phyloP scores from a whole-genome alignment of 1,140 invertebrate species.

The Aporrectodea caliginosa region DNA sequence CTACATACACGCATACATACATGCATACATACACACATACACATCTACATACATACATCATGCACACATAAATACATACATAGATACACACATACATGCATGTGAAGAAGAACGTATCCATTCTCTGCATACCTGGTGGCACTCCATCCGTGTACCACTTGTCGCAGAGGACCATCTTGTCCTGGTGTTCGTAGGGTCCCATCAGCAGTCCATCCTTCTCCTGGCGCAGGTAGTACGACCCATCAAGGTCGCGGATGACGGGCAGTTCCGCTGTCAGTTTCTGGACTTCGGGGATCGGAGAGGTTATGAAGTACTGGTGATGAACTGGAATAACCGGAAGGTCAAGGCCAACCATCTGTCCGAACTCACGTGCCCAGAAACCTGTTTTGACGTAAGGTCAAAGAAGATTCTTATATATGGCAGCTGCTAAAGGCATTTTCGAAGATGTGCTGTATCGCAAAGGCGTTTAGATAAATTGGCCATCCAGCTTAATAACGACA shows the following conservation, averaged over 20 bases:
- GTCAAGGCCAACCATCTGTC: constrained; percentile 43
- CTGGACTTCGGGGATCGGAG: constrained; percentile 48
- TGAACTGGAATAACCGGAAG: constrained; percentile 55
- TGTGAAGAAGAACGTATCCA: not conserved
- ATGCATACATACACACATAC: too few relatives aligned
- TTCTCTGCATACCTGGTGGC: constrained; percentile 42
- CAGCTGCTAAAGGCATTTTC: too few relatives aligned
- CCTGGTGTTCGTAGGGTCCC: constrained; percentile 54
- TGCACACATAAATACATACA: too few relatives aligned
- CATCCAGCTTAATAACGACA: too few relatives aligned
- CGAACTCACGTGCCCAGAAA: constrained; percentile 56
- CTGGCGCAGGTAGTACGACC: constrained; percentile 56
- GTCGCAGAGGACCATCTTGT: constrained; percentile 51
- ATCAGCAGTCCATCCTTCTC: constrained; percentile 54
- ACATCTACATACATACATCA: too few relatives aligned
- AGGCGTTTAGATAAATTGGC: too few relatives aligned
- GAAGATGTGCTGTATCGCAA: too few relatives aligned
- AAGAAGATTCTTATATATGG: too few relatives aligned
- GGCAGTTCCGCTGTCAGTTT: constrained; percentile 50
- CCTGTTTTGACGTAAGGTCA: too few relatives aligned
- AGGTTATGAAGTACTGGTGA: constrained; percentile 55
- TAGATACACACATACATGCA: too few relatives aligned
- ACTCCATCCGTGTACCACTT: constrained; percentile 54
- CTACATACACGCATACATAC: too few relatives aligned
- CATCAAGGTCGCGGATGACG: constrained; percentile 57